These are phyloP conservation scores for Xenops minutus DNA, from an alignment of 2,797 vertebrate genomes.

Conservation along the genomic window DNA sequence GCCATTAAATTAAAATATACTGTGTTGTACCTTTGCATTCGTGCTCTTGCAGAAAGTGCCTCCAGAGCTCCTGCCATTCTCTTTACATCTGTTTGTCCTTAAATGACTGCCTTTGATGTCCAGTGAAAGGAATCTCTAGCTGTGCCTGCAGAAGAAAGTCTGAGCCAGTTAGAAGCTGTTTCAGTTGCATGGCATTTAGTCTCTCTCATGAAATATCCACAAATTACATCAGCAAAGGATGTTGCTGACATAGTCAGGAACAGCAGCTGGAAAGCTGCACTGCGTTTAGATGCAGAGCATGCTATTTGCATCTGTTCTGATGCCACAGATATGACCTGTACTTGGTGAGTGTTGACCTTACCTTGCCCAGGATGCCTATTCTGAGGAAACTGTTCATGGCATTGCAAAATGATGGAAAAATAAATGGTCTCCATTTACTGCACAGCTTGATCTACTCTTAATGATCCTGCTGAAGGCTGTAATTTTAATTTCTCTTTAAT, in stretches of 20 bases:
- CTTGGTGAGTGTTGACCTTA: neutral
- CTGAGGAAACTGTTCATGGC: neutral
- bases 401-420: neutral
- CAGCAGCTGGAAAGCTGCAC: neutral
- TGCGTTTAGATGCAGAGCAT: neutral
- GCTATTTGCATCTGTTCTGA: neutral
- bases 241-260: neutral
- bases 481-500: neutral
- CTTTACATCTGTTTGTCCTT: neutral
- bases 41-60: neutral
- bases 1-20: neutral
- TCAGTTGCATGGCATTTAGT: neutral
- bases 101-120: neutral
- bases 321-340: neutral
- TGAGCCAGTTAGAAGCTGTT: neutral
- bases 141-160: neutral
- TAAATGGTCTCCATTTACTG: neutral
- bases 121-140: neutral
- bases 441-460: neutral
- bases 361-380: neutral
- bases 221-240: neutral
- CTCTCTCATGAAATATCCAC: neutral
- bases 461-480: neutral
- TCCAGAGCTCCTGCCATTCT: neutral
- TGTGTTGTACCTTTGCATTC: neutral